Evolutionary conservation across 2,797 vertebrate genomes (phyloP).

Genomic region (Pteronotus mesoamericanus): DNA sequence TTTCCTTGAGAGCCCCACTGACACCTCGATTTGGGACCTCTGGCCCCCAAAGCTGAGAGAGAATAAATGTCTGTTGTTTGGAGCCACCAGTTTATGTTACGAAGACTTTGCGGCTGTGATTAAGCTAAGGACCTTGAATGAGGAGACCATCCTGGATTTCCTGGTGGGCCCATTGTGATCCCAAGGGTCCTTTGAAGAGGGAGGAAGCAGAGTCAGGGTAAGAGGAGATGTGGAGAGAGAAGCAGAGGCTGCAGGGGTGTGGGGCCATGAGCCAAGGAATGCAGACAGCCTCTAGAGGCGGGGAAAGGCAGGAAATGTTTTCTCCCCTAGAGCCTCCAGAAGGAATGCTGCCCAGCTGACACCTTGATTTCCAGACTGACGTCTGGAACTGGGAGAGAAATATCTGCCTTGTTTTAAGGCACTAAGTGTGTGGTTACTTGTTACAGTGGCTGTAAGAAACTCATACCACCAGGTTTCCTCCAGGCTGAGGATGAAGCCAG

Average conservation of each 20-base stretch:
- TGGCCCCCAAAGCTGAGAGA: too few relatives aligned
- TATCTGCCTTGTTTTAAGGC: too few relatives aligned
- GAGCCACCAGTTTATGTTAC: too few relatives aligned
- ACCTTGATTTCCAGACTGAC: not conserved
- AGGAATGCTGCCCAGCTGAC: rapidly evolving
- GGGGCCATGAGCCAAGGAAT: not conserved
- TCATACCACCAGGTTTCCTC: not conserved
- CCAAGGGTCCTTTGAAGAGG: not conserved
- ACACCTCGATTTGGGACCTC: too few relatives aligned
- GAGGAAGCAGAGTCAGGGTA: not conserved
- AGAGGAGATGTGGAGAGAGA: not conserved
- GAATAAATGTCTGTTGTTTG: too few relatives aligned
- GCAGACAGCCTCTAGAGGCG: too few relatives aligned
- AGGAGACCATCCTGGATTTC: too few relatives aligned
- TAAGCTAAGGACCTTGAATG: too few relatives aligned
- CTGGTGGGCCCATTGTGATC: too few relatives aligned
- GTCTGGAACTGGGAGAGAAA: not conserved
- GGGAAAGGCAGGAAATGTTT: not conserved
- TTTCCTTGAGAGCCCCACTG: too few relatives aligned
- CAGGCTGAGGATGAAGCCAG: not conserved
- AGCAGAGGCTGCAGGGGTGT: not conserved
- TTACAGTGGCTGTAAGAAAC: not conserved
- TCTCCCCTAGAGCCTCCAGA: not conserved
- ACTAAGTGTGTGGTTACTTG: not conserved
- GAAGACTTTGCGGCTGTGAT: too few relatives aligned